Evolutionary conservation across 2,888 invertebrate species (phyloP).

Genomic region (Xestia ashworthii): DNA sequence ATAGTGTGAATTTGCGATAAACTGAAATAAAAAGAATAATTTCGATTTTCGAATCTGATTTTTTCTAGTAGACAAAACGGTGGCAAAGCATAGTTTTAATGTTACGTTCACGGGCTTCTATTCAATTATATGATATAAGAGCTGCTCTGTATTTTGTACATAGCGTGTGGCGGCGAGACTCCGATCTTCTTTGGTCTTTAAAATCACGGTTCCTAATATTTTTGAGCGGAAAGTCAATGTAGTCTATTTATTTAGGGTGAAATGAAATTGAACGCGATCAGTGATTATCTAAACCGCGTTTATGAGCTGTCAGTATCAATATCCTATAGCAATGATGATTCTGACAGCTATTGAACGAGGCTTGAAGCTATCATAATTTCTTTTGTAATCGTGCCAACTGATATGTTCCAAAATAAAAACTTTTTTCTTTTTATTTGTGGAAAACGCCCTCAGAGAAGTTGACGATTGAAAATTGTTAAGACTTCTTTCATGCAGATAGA

Average conservation of each 20-base stretch:
- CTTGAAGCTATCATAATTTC: background rate
- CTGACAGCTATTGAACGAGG: background rate
- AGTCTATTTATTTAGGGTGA: conserved; percentile 9
- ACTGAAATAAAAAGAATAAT: no score
- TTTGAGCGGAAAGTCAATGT: conserved; percentile 16
- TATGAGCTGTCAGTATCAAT: background rate
- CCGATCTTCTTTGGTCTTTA: conserved; percentile 25
- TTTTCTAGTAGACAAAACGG: background rate
- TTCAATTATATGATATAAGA: conserved; percentile 62
- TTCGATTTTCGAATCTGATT: no score
- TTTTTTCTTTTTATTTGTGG: background rate
- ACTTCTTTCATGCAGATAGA: conserved; percentile 11
- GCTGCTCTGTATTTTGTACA: conserved; percentile 75
- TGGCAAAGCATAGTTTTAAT: conserved; percentile 1
- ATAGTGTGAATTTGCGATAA: background rate
- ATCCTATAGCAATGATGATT: background rate
- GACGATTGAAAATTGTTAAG: conserved; percentile 40
- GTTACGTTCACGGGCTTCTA: conserved; percentile 38
- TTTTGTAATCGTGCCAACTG: no score
- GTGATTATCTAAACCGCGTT: background rate
- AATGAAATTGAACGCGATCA: background rate
- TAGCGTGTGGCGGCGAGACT: conserved; percentile 66
- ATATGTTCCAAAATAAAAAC: no score
- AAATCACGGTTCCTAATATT: conserved; percentile 47
- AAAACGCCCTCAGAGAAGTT: background rate